Conservation (phyloP, 2,797 vertebrate genomes). For the Chloroceryle inda region DNA sequence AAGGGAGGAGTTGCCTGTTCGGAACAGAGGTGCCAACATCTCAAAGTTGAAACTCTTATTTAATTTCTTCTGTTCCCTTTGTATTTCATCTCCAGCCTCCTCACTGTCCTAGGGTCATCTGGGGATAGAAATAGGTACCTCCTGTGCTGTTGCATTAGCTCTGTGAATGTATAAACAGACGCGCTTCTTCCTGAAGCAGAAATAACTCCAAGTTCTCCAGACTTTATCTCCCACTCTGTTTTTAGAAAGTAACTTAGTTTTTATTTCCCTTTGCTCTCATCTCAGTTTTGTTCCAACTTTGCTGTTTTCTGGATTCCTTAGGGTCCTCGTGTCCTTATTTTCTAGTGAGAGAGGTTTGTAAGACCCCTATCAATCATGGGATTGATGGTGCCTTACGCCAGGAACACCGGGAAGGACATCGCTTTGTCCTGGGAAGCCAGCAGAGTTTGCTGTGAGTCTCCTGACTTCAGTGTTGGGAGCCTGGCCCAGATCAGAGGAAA, state of each 20-base stretch:
- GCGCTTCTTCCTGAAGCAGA: background rate
- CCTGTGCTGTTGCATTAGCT: background rate
- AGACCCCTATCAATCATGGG: background rate
- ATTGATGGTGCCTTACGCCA: background rate
- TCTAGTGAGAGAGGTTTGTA: background rate
- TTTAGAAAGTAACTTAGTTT: background rate
- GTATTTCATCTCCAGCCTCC: background rate
- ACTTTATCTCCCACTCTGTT: background rate
- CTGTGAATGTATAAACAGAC: background rate
- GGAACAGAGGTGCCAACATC: background rate
- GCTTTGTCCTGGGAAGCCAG: background rate
- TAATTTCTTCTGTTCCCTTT: background rate
- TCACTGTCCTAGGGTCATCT: background rate
- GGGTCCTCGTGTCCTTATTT: background rate
- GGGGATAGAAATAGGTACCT: background rate
- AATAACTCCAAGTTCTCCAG: background rate
- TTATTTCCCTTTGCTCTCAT: slow-evolving; percentile 9
- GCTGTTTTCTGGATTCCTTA: background rate
- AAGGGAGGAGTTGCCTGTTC: background rate
- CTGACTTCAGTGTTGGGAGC: background rate
- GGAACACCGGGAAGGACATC: background rate
- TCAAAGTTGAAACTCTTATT: background rate
- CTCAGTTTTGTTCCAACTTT: background rate
- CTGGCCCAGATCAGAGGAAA: background rate
- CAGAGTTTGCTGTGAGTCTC: background rate